These are phyloP conservation scores for Miichthys miiuy DNA, from an alignment of 2,797 vertebrate species.

Conservation along the genomic window DNA sequence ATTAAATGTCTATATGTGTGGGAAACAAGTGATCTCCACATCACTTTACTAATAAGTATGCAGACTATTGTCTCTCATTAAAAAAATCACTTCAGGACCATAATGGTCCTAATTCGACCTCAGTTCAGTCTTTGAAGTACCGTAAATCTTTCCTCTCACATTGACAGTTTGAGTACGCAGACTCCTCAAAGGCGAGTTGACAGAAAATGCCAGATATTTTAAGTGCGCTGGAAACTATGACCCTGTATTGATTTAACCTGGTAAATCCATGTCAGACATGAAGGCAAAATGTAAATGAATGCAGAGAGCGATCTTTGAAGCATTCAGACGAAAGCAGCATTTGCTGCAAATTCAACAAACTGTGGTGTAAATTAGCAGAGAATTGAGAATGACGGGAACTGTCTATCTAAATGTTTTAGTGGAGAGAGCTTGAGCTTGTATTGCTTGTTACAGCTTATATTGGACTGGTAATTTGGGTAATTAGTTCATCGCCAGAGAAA, in stretches of 20 bases:
- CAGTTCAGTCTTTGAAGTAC: background rate
- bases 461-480: conserved; percentile 20
- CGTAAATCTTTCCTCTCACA: background rate
- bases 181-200: background rate
- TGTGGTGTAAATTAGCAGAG: background rate
- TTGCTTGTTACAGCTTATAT: conserved; percentile 1
- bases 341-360: background rate
- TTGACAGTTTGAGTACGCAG: background rate
- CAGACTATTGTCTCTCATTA: background rate
- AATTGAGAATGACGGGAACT: background rate
- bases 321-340: background rate
- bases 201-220: background rate
- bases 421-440: conserved; percentile 2
- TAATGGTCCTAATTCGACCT: background rate
- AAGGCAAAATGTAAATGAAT: conserved; percentile 20
- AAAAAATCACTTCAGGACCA: background rate
- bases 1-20: background rate
- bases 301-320: background rate
- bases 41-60: background rate
- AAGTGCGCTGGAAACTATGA: background rate
- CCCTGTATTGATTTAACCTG: conserved; percentile 13
- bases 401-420: conserved; percentile 9
- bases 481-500: background rate
- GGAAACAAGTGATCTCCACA: background rate
- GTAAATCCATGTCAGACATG: conserved; percentile 8